phyloP scores from a whole-genome alignment of 1,140 invertebrate species.

The Andrena cerasifolii region DNA sequence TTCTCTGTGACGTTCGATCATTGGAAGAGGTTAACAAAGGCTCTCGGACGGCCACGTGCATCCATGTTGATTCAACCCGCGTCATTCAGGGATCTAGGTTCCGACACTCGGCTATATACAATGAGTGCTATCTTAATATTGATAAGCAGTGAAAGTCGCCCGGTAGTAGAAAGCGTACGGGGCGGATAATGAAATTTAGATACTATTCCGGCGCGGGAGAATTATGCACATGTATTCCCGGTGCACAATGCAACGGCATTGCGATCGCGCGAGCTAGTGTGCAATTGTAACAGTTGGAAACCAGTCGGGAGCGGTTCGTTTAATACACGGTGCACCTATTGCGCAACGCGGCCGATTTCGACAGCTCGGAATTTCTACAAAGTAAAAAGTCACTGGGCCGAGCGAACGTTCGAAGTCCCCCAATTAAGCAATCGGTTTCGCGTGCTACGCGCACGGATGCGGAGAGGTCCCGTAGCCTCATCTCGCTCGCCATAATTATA shows the following conservation, averaged over 20 bases:
- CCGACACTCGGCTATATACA: neutral
- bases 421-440: constrained; percentile 14
- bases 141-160: constrained; percentile 27
- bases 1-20: too few relatives aligned
- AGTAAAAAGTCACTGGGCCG: neutral
- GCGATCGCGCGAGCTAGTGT: neutral
- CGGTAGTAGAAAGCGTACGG: constrained; percentile 8
- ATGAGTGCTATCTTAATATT: constrained; percentile 13
- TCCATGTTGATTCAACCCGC: neutral
- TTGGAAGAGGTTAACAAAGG: neutral
- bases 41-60: neutral
- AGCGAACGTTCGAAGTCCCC: neutral
- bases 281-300: constrained; percentile 20
- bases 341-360: constrained; percentile 21
- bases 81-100: neutral
- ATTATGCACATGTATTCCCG: neutral
- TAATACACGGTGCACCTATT: constrained; percentile 4
- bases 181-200: constrained; percentile 24
- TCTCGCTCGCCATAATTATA: too few relatives aligned
- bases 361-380: constrained; percentile 16
- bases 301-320: neutral
- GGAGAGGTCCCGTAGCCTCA: too few relatives aligned
- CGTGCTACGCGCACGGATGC: too few relatives aligned
- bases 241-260: neutral
- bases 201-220: neutral